Evolutionary conservation across 2,113 vertebrate genomes (phyloP).

Genomic region (Zeus faber): DNA sequence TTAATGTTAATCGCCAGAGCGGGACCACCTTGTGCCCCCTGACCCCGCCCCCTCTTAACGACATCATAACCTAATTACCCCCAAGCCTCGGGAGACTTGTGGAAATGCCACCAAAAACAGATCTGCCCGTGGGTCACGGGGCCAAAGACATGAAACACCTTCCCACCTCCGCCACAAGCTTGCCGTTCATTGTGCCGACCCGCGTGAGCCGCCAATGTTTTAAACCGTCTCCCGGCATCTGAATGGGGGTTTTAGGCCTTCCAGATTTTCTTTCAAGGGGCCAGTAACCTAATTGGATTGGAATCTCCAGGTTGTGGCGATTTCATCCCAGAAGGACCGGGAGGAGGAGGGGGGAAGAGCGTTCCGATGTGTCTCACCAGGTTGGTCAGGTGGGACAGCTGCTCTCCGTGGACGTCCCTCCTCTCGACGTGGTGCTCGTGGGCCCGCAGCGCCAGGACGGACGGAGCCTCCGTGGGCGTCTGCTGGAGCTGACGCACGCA

Average conservation of each 20-base stretch:
- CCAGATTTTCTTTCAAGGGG: no score
- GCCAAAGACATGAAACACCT: not conserved
- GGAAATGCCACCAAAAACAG: constrained; percentile 26
- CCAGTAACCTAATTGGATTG: not conserved
- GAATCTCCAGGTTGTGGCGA: not conserved
- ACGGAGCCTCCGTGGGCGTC: constrained; percentile 62
- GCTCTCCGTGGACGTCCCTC: constrained; percentile 69
- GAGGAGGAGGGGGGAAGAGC: no score
- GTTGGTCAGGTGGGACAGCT: constrained; percentile 67
- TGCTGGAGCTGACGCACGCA: constrained; percentile 62
- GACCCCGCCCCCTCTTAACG: constrained; percentile 51
- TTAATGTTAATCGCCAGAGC: constrained; percentile 61
- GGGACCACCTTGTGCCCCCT: constrained; percentile 42
- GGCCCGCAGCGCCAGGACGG: constrained; percentile 49
- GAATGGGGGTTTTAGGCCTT: no score
- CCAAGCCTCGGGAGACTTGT: constrained; percentile 34
- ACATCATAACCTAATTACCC: constrained; percentile 60
- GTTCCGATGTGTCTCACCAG: constrained; percentile 71
- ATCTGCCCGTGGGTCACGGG: not conserved
- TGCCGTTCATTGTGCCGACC: no score
- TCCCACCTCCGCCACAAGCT: no score
- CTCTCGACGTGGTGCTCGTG: constrained; percentile 73
- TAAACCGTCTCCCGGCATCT: no score
- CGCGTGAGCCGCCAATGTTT: no score
- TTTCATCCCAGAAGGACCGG: no score